These are phyloP conservation scores for Cantharis rufa DNA, from an alignment of 2,888 invertebrate genomes.

Conservation along the genomic window DNA sequence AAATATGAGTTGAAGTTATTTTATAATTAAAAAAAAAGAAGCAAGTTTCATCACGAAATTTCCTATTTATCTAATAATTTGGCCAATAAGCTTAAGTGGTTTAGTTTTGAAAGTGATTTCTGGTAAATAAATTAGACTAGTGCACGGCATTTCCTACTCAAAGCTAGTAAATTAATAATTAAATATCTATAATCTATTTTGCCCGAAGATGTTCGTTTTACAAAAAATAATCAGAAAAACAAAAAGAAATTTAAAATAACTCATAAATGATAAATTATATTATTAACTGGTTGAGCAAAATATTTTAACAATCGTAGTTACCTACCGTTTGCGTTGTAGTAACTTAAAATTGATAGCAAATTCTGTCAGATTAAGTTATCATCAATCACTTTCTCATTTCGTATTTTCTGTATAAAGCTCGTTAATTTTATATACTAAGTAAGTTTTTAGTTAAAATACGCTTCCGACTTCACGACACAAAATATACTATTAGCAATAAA, in stretches of 20 bases:
- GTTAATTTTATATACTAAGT: constrained; percentile 6
- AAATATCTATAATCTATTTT: not conserved
- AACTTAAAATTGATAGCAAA: not conserved
- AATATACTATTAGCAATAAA: not conserved
- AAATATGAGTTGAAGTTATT: not conserved
- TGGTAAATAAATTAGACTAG: not conserved
- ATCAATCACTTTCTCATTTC: constrained; percentile 13
- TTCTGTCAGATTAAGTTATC: constrained; percentile 6
- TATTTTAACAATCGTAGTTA: not conserved
- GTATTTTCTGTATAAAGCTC: not conserved
- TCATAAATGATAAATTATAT: not conserved
- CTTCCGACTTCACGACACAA: not conserved
- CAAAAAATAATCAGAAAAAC: not conserved
- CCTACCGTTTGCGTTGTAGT: not conserved
- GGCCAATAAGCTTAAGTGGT: not conserved
- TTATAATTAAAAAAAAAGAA: not conserved
- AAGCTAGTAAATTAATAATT: not conserved
- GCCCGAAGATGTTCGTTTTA: not conserved
- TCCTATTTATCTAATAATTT: not conserved
- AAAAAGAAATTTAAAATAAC: not conserved
- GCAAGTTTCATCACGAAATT: not conserved
- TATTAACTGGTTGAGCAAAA: not conserved
- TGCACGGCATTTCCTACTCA: not conserved
- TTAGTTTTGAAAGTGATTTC: not conserved
- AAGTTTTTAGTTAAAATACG: not conserved